Base-by-base conservation (phyloP, 2,888 invertebrate genomes). In the Lordiphosa andalusiaca region DNA sequence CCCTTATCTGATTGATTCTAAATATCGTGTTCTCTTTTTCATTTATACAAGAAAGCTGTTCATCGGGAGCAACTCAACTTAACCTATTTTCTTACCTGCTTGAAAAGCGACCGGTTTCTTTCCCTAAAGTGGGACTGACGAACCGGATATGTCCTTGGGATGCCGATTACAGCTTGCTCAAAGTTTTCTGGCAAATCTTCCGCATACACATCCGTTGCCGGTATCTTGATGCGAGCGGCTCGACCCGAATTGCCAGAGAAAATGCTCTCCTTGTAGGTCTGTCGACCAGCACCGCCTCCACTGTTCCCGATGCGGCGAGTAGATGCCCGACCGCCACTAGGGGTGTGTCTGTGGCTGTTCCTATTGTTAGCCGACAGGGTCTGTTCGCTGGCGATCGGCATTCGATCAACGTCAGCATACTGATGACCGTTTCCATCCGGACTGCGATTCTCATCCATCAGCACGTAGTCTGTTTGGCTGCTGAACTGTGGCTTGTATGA, bases 51-150 rank as follows among this genome's bases (percentile, higher is more conserved):
- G n/a, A 16, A 1, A 16, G 16, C 2, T 16, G 16, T 16, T 16
- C 16, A 16, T 16, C 16, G 16, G 16, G 16, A 23, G 6, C 6
- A 23, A 2, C 19, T 19, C 0, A 19, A 25, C 6, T 25, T 25
- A 6, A 6, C 23, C 6, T 25, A 6, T 6, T 6, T 33, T 23
- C 69, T 67, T 50, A 89, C 89, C 83, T 88, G 85, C 60, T 84
- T 77, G 4, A 85, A 75, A 7, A 89, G 63, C 0, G 83, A 85
- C 1, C 88, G 87, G 69, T 88, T 88, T 35, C 88, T 67, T 72
- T 89, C 88, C 9, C 88, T 81, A 52, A 88, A 88, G 52, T 87
- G 85, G 3, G 89, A 88, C 58, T 86, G 75, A 13, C 82, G 71
- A 37, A 77, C 54, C 2, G 87, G 84, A 60, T 83, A 80, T 6